Evolutionary conservation across 2,888 invertebrate genomes (phyloP).

Genomic region (Harpalus rubripes): DNA sequence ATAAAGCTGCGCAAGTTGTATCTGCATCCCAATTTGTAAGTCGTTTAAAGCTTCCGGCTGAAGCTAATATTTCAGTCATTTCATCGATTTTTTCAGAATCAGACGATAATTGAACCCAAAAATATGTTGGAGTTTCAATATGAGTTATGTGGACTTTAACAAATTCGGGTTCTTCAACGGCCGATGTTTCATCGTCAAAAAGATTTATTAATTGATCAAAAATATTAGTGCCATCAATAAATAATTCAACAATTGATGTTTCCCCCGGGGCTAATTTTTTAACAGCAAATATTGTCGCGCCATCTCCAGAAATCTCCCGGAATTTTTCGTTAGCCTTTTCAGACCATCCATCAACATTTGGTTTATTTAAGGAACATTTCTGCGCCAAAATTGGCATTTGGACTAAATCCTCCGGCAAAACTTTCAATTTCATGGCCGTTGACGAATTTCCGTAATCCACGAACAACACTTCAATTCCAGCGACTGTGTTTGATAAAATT

Average conservation of each 20-base stretch:
- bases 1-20: conserved; percentile 80
- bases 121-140: conserved; percentile 84
- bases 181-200: conserved; percentile 27
- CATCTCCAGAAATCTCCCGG: conserved; percentile 83
- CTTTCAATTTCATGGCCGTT: conserved; percentile 80
- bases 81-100: conserved; percentile 79
- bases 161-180: conserved; percentile 70
- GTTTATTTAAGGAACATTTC: conserved; percentile 81
- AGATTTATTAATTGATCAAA: conserved; percentile 75
- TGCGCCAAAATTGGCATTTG: conserved; percentile 81
- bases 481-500: conserved; percentile 80
- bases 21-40: conserved; percentile 79
- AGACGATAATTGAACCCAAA: conserved; percentile 83
- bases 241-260: conserved; percentile 83
- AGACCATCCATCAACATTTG: conserved; percentile 81
- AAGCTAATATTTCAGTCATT: conserved; percentile 82
- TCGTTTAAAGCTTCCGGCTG: conserved; percentile 78
- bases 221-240: conserved; percentile 82
- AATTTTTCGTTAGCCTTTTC: conserved; percentile 83
- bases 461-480: conserved; percentile 81
- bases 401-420: conserved; percentile 81
- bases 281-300: conserved; percentile 85
- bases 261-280: conserved; percentile 84
- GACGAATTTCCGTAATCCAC: conserved; percentile 86
- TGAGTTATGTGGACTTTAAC: conserved; percentile 81